phyloP scores from a whole-genome alignment of 2,797 vertebrate species.

The Paguma larvata region DNA sequence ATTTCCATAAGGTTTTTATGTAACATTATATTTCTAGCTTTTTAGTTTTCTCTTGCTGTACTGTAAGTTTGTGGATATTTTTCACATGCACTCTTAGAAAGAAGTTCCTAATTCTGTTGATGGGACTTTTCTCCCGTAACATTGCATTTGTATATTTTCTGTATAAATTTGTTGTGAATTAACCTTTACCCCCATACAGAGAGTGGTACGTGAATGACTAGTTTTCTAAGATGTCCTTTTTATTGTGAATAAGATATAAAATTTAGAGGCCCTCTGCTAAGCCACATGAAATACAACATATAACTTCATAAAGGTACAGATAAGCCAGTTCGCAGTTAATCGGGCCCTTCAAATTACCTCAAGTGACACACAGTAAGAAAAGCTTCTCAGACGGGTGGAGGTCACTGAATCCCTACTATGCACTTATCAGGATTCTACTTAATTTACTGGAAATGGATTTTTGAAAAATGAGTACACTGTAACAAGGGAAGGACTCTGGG shows the following conservation, averaged over 20 bases:
- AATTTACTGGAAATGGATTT: conserved; percentile 84
- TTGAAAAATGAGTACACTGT: conserved; percentile 80
- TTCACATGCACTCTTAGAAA: conserved; percentile 66
- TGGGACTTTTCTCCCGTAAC: conserved; percentile 28
- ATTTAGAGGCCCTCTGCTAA: conserved; percentile 56
- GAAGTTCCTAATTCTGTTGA: conserved; percentile 62
- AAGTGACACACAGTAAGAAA: conserved; percentile 80
- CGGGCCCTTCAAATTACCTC: conserved; percentile 86
- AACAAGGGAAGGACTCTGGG: conserved; percentile 85
- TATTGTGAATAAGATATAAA: conserved; percentile 51
- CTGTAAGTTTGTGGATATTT: conserved; percentile 55
- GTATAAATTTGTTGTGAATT: conserved; percentile 67
- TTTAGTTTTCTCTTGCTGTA: conserved; percentile 70
- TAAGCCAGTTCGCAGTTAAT: conserved; percentile 77
- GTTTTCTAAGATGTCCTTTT: conserved; percentile 76
- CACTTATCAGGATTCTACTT: conserved; percentile 87
- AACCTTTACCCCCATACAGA: conserved; percentile 79
- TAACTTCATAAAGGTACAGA: conserved; percentile 62
- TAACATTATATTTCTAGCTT: conserved; percentile 57
- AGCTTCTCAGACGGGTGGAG: conserved; percentile 80
- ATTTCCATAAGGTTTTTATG: conserved; percentile 71
- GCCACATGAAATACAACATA: neutral
- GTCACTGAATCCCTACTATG: conserved; percentile 87
- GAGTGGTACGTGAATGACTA: neutral
- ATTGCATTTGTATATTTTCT: conserved; percentile 69